These are phyloP conservation scores for Campoletis sonorensis DNA, from an alignment of 1,140 invertebrate genomes.

Conservation along the genomic window DNA sequence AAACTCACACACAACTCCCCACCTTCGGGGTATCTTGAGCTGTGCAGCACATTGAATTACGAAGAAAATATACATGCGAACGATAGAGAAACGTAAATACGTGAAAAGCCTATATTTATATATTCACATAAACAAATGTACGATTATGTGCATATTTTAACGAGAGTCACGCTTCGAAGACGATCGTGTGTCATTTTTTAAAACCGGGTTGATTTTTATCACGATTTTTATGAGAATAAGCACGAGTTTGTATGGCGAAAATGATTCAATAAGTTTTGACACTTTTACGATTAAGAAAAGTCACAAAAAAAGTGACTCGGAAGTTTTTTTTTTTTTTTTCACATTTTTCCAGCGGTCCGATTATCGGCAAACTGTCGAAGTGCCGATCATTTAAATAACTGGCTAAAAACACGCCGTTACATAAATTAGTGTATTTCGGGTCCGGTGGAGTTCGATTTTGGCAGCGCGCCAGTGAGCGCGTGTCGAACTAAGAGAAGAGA, in stretches of 20 bases:
- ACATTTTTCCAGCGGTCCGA: conserved; percentile 23
- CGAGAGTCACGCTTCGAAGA: no score
- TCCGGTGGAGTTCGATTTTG: conserved; percentile 67
- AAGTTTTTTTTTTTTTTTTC: conserved; percentile 7
- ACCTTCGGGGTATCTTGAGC: conserved; percentile 25
- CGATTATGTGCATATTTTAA: no score
- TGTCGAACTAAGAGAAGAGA: conserved; percentile 62
- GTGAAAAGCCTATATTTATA: no score
- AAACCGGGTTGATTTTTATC: no score
- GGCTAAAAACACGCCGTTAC: conserved; percentile 64
- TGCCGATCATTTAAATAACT: conserved; percentile 47
- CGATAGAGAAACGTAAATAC: no score
- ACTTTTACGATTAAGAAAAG: not conserved
- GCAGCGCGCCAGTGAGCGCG: conserved; percentile 65
- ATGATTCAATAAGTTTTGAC: no score
- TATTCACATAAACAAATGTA: no score
- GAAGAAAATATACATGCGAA: not conserved
- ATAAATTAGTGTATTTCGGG: conserved; percentile 73
- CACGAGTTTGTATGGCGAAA: no score
- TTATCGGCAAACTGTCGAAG: conserved; percentile 36
- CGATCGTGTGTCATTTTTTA: no score
- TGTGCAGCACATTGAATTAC: not conserved
- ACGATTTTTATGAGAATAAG: no score
- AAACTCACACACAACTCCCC: conserved; percentile 52
- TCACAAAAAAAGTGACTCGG: not conserved